phyloP scores from a whole-genome alignment of 2,113 vertebrate species.

The Alouatta palliata region DNA sequence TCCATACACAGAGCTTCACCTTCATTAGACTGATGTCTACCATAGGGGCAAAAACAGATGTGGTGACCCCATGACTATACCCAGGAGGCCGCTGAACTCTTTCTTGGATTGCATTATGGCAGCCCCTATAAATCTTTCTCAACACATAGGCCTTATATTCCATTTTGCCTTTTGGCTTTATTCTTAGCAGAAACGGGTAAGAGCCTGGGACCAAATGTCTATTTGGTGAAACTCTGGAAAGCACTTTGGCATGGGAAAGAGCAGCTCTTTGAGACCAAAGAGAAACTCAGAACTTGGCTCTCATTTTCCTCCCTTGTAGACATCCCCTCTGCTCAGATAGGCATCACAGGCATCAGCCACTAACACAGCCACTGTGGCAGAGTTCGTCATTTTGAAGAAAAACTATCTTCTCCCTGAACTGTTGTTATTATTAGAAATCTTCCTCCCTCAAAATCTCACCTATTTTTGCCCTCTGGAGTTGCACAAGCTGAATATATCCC shows the following conservation, averaged over 20 bases:
- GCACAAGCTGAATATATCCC: background rate
- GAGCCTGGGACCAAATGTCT: background rate
- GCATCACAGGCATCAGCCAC: rapidly evolving
- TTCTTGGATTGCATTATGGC: background rate
- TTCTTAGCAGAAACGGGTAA: background rate
- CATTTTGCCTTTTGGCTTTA: background rate
- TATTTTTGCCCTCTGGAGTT: background rate
- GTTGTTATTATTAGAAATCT: background rate
- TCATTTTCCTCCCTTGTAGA: background rate
- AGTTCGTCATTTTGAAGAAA: background rate
- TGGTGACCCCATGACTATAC: no score
- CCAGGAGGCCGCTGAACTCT: background rate
- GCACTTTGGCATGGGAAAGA: background rate
- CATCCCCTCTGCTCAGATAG: background rate
- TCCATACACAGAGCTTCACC: background rate
- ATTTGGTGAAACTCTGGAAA: background rate
- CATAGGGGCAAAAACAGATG: background rate
- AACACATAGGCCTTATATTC: background rate
- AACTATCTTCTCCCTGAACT: background rate
- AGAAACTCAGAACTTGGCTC: no score
- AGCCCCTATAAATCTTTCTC: background rate
- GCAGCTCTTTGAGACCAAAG: background rate
- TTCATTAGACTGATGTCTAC: background rate
- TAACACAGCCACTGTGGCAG: background rate
- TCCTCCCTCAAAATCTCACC: background rate